These are phyloP conservation scores for Hemaris fuciformis DNA, from an alignment of 2,888 invertebrate species.

Conservation along the genomic window DNA sequence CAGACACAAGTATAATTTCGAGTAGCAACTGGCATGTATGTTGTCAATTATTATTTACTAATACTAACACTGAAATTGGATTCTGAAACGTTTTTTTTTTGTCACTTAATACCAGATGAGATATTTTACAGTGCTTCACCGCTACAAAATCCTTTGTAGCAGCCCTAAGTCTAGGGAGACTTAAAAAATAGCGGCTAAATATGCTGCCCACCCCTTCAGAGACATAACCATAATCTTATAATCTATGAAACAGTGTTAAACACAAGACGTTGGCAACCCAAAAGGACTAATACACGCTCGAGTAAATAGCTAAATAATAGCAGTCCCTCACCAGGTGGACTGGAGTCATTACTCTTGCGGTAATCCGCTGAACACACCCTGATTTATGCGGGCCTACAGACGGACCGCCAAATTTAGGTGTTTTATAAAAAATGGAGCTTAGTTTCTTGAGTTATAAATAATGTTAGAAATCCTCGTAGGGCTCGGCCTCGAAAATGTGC, in stretches of 20 bases:
- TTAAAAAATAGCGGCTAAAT: too few relatives aligned
- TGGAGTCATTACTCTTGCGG: conserved; percentile 77
- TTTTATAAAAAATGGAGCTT: conserved; percentile 78
- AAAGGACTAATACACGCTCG: conserved; percentile 46
- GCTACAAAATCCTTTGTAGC: too few relatives aligned
- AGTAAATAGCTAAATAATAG: conserved; percentile 73
- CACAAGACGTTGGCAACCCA: neutral
- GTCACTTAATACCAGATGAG: too few relatives aligned
- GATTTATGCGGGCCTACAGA: conserved; percentile 72
- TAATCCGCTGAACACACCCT: conserved; percentile 78
- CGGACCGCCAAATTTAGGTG: conserved; percentile 76
- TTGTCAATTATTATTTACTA: too few relatives aligned
- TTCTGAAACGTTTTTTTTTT: too few relatives aligned
- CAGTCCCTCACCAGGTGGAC: conserved; percentile 77
- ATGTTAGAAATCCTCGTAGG: conserved; percentile 60
- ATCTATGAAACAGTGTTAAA: conserved; percentile 1
- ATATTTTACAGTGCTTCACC: too few relatives aligned
- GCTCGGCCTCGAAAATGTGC: conserved; percentile 42
- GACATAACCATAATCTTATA: too few relatives aligned
- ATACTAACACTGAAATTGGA: too few relatives aligned
- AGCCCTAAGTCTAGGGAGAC: too few relatives aligned
- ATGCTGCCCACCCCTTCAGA: too few relatives aligned
- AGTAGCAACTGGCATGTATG: too few relatives aligned
- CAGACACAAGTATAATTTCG: too few relatives aligned
- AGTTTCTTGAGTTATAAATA: conserved; percentile 72